Conservation (phyloP, 2,797 vertebrate genomes). For the Poecilia picta region DNA sequence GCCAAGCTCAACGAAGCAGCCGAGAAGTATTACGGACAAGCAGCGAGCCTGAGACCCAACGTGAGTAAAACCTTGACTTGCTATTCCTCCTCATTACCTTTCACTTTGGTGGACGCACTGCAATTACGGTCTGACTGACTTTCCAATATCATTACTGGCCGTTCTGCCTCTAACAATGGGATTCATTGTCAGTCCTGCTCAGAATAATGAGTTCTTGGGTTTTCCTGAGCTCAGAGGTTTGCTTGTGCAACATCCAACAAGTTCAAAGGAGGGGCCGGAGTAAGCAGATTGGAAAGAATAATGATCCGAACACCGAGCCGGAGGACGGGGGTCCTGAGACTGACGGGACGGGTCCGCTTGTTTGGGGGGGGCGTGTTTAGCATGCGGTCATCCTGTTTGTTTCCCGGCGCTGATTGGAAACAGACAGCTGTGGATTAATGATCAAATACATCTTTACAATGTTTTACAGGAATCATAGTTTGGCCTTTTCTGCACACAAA, state of each 20-base stretch:
- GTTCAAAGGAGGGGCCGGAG: slow-evolving; percentile 67
- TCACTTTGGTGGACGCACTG: slow-evolving; percentile 51
- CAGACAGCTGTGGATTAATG: slow-evolving; percentile 48
- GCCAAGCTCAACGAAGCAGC: slow-evolving; percentile 97
- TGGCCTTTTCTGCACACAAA: slow-evolving; percentile 29
- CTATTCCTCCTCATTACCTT: slow-evolving; percentile 47
- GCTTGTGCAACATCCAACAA: slow-evolving; percentile 70
- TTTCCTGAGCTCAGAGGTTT: slow-evolving; percentile 57
- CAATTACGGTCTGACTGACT: slow-evolving; percentile 56
- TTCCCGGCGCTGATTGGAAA: slow-evolving; percentile 55
- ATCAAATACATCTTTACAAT: slow-evolving; percentile 43
- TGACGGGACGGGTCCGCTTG: slow-evolving; percentile 45
- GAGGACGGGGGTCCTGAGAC: slow-evolving; percentile 48
- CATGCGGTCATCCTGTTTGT: slow-evolving; percentile 63
- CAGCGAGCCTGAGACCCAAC: slow-evolving; percentile 92
- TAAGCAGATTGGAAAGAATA: slow-evolving; percentile 64
- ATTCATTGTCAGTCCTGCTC: slow-evolving; percentile 53
- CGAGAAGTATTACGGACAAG: slow-evolving; percentile 94
- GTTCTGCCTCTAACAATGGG: slow-evolving; percentile 46
- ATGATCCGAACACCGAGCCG: slow-evolving; percentile 68
- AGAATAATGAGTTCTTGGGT: slow-evolving; percentile 35
- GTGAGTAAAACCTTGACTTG: slow-evolving; percentile 84
- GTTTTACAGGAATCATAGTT: slow-evolving; percentile 42
- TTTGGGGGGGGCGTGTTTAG: slow-evolving; percentile 52
- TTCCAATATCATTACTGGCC: slow-evolving; percentile 41